Percentiles rank a stretch among this genome's conserved stretches.
These are phyloP conservation scores for Camptogramma bilineatum DNA, from an alignment of 2,888 invertebrate species.

Conservation along the genomic window DNA sequence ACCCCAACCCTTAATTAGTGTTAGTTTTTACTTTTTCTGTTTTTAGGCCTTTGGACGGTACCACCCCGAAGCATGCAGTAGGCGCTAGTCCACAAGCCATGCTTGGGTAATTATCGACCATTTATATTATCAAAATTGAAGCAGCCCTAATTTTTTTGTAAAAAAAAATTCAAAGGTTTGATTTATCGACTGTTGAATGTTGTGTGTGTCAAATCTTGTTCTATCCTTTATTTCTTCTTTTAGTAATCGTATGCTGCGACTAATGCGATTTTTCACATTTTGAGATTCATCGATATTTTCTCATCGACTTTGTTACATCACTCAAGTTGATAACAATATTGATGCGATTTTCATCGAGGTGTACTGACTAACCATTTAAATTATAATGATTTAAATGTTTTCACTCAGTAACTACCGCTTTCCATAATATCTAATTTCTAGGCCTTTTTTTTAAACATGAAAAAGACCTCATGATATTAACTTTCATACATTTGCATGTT, in stretches of 20 bases:
- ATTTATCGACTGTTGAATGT: slow-evolving; percentile 21
- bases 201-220: slow-evolving; percentile 13
- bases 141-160: slow-evolving; percentile 2
- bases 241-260: slow-evolving; percentile 22
- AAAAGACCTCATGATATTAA: too few species aligned
- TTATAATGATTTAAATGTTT: slow-evolving; percentile 9
- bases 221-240: slow-evolving; percentile 11
- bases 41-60: slow-evolving; percentile 88
- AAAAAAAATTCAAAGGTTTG: background rate
- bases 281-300: slow-evolving; percentile 15
- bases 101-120: slow-evolving; percentile 86
- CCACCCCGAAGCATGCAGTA: slow-evolving; percentile 85
- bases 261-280: slow-evolving; percentile 33
- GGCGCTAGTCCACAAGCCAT: slow-evolving; percentile 85
- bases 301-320: slow-evolving; percentile 18
- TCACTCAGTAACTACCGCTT: slow-evolving; percentile 4
- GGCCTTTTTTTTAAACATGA: too few species aligned
- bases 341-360: slow-evolving; percentile 6
- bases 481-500: slow-evolving; percentile 15
- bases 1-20: slow-evolving; percentile 64
- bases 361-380: slow-evolving; percentile 4
- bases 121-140: slow-evolving; percentile 27
- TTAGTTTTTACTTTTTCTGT: slow-evolving; percentile 82
- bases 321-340: slow-evolving; percentile 6
- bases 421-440: background rate